phyloP scores from a whole-genome alignment of 2,888 invertebrate genomes.

The Prenolepis imparis region DNA sequence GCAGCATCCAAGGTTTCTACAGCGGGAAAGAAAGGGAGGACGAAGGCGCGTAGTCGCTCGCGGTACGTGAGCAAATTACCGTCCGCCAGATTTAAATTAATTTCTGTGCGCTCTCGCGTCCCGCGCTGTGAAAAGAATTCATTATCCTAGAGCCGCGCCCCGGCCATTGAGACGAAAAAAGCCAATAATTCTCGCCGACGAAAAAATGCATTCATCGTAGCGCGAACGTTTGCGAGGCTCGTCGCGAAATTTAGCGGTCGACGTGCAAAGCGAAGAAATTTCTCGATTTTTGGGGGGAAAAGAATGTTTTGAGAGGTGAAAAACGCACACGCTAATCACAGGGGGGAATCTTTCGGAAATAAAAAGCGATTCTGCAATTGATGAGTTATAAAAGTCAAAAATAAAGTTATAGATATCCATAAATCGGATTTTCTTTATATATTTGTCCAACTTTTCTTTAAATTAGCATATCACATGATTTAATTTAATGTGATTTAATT shows the following conservation, averaged over 20 bases:
- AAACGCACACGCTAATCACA: slow-evolving; percentile 31
- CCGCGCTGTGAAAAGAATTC: slow-evolving; percentile 63
- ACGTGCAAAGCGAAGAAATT: slow-evolving; percentile 27
- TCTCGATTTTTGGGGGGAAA: slow-evolving; percentile 28
- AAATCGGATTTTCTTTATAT: neutral
- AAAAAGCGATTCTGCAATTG: neutral
- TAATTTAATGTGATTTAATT: neutral
- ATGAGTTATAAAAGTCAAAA: slow-evolving; percentile 11
- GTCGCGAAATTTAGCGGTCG: slow-evolving; percentile 22
- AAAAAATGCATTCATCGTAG: slow-evolving; percentile 62
- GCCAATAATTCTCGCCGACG: slow-evolving; percentile 66
- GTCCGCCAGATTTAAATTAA: slow-evolving; percentile 65
- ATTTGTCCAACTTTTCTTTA: neutral
- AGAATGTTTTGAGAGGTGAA: slow-evolving; percentile 23
- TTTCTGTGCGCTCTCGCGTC: slow-evolving; percentile 44
- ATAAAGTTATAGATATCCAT: slow-evolving; percentile 3
- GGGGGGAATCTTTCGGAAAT: neutral
- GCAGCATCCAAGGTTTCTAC: neutral
- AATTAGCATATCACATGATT: neutral
- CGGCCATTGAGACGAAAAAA: slow-evolving; percentile 66
- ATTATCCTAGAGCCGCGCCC: slow-evolving; percentile 51
- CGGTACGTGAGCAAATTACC: slow-evolving; percentile 52
- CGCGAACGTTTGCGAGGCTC: neutral
- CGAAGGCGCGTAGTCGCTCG: slow-evolving; percentile 31
- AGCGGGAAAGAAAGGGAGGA: slow-evolving; percentile 25